Base-by-base conservation (phyloP, 2,113 vertebrate species). In the Nycticorax nycticorax region DNA sequence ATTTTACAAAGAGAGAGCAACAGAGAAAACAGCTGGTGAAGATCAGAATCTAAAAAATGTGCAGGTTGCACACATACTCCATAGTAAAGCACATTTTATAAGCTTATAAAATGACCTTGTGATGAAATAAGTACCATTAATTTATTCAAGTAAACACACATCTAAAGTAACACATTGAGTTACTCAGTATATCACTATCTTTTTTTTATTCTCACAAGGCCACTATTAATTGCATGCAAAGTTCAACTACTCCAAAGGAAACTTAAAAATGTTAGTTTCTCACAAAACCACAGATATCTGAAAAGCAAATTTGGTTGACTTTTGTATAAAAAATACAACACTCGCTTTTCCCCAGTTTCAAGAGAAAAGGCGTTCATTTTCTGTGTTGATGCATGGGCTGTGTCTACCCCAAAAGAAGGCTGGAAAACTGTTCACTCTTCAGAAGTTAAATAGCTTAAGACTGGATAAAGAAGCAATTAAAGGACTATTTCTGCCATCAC, bases 111-210 rank as follows among this genome's bases (percentile, higher is more conserved):
- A 92, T 43, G 94, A 72, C 85, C 60, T 96, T 27, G 18, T 87
- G 92, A 88, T 76, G 30, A 97, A 96, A 88, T 91, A 96, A 97
- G 94, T 98, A 96, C 93, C 87, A 91, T 97, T 93, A 95, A 94
- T 92, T 96, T 94, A 86, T 96, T 95, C 91, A 95, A 96, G 95
- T 96, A 96, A 96, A 95, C 50, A 93, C 79, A 66, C 32, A 72
- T 62, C 81, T 88, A 91, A 96, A 92, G 88, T 71, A 94, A 63
- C 68, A 96, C 77, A 80, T 59, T 68, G 35, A 76, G 24, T 80
- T 82, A 94, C 69, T 85, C 75, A 73, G 32, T 55, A 56, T 83
- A 94, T 68, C 57, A 91, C 64, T 90, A 93, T 53, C 69, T 93
- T 21, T 37, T 93, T 94, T 92, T 75, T 76, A 69, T 89, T 85